Percentiles rank a stretch among this genome's conserved stretches.
phyloP scores from a whole-genome alignment of 2,888 invertebrate genomes.

The Clitarchus hookeri region DNA sequence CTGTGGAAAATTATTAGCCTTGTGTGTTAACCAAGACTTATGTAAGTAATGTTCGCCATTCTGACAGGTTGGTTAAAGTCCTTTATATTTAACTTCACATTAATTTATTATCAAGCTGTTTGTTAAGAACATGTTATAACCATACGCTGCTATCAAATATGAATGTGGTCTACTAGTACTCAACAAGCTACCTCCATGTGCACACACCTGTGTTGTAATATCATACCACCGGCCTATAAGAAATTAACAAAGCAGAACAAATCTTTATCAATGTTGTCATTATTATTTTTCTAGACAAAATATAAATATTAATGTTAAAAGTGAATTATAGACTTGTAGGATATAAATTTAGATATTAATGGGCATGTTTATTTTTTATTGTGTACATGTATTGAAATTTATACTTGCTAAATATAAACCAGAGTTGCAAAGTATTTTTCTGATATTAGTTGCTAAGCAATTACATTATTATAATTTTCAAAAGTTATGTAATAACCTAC shows the following conservation, averaged over 20 bases:
- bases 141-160: no score
- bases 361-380: background rate
- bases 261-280: background rate
- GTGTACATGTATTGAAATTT: background rate
- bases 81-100: no score
- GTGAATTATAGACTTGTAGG: background rate
- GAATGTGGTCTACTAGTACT: background rate
- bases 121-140: no score
- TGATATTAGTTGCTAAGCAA: background rate
- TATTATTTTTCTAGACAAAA: conserved; percentile 6
- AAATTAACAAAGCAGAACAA: background rate
- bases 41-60: no score
- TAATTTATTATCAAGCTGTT: no score
- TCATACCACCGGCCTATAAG: conserved; percentile 6
- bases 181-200: background rate
- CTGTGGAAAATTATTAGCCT: no score
- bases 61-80: no score
- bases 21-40: no score
- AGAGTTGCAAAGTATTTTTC: background rate
- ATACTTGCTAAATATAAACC: background rate
- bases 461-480: background rate
- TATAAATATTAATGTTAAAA: background rate
- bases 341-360: background rate
- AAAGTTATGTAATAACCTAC: background rate
- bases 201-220: background rate